Evolutionary conservation across 1,140 invertebrate genomes (phyloP).

Genomic region (Chlorops oryzae): DNA sequence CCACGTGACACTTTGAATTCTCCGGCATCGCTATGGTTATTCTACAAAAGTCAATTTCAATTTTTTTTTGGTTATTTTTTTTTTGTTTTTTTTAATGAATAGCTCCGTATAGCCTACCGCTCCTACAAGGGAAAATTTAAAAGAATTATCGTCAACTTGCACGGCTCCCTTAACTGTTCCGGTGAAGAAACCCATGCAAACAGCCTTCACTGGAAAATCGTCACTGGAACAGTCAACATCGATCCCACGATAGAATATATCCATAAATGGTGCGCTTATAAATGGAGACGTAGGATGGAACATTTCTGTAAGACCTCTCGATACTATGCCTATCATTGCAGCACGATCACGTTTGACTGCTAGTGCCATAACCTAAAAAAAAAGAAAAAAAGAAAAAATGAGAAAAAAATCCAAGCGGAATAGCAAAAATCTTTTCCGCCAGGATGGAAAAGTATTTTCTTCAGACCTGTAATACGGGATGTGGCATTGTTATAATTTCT

Average conservation of each 20-base stretch:
- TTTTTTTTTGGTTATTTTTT: too few relatives aligned
- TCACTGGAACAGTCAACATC: constrained; percentile 60
- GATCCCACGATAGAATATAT: constrained; percentile 63
- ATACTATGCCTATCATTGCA: constrained; percentile 52
- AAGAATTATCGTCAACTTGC: constrained; percentile 53
- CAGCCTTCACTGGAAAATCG: constrained; percentile 61
- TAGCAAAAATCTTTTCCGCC: background rate
- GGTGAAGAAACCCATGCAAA: constrained; percentile 58
- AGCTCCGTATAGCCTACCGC: constrained; percentile 49
- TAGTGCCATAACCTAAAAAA: constrained; percentile 38
- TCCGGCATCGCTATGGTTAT: constrained; percentile 24
- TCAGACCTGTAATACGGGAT: constrained; percentile 54
- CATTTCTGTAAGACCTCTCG: constrained; percentile 53
- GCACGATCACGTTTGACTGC: constrained; percentile 51
- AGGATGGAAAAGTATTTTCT: background rate
- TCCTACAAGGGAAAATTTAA: constrained; percentile 62
- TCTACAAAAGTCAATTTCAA: too few relatives aligned
- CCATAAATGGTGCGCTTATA: constrained; percentile 57
- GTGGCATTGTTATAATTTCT: constrained; percentile 57
- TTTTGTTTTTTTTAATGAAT: background rate
- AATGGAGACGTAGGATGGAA: constrained; percentile 56
- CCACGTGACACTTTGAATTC: constrained; percentile 60
- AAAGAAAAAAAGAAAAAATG: background rate
- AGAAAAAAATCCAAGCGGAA: background rate
- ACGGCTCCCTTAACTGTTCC: constrained; percentile 49